Evolutionary conservation across 1,140 invertebrate species (phyloP).

Genomic region (Drosophila sechellia): DNA sequence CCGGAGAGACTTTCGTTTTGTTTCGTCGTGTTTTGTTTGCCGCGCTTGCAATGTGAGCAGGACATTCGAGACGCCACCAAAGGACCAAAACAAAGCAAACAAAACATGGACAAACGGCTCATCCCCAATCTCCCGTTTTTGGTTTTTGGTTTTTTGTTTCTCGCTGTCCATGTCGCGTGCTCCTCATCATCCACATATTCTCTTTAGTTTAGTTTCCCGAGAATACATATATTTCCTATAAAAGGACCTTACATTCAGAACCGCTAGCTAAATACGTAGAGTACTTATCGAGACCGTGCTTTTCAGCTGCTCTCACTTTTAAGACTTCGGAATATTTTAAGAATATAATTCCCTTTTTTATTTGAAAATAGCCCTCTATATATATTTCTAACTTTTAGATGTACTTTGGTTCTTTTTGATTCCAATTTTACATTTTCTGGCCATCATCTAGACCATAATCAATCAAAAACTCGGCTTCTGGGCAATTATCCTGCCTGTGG

Average conservation of each 20-base stretch:
- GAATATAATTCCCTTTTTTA: too few species aligned
- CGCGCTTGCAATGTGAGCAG: constrained; percentile 60
- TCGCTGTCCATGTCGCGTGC: constrained; percentile 44
- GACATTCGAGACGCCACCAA: constrained; percentile 43
- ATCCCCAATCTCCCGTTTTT: neutral
- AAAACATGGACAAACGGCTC: constrained; percentile 1
- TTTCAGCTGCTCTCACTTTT: too few species aligned
- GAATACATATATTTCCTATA: too few species aligned
- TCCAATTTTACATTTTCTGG: too few species aligned
- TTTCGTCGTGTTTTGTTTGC: constrained; percentile 15
- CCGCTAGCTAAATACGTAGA: too few species aligned
- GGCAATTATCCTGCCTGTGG: constrained; percentile 6
- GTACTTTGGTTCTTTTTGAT: too few species aligned
- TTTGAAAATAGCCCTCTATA: too few species aligned
- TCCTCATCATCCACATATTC: constrained; percentile 9
- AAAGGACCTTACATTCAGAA: neutral
- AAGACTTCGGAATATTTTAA: too few species aligned
- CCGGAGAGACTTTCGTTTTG: constrained; percentile 35
- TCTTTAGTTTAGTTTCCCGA: neutral
- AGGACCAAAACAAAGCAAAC: constrained; percentile 37
- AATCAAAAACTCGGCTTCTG: neutral
- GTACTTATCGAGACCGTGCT: too few species aligned
- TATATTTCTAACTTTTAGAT: too few species aligned
- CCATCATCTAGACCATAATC: neutral
- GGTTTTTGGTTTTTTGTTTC: constrained; percentile 9